Base-by-base conservation (phyloP, 1,140 invertebrate species). In the Bombus polaris region DNA sequence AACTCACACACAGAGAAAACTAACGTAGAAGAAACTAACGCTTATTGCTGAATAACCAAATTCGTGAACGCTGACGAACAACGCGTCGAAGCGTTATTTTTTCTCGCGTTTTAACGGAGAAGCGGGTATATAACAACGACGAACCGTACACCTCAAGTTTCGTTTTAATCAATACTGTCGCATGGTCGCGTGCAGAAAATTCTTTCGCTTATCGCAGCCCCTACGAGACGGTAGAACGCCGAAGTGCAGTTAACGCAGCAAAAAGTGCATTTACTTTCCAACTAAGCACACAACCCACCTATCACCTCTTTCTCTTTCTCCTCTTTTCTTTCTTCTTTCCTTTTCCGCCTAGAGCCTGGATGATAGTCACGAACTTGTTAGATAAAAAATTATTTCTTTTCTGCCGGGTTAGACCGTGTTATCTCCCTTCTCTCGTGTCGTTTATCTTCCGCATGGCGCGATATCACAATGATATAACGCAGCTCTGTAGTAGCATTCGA, bases 131-230 rank as follows among this genome's bases (percentile, higher is more conserved):
- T 32, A 80, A 72, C 76, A 79, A 79, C 75, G 42, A 13, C 28
- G 28, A 10, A 28, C 12, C 44, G 44, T 53, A 74, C 78, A 81
- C 86, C 76, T 77, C 66, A 57, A 87, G 80, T 89, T 87, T 82
- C 72, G 81, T 81, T 87, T 89, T 76, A 73, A 89, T 89, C 88
- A 87, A 89, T 89, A 89, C 68, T 73, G 88, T 89, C 83, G 88
- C 84, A 87, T 89, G 87, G 78, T 89, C 66, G 79, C 59, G 77
- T 75, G 66, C 72, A 83, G 80, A 77, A 89, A 89, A 65, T 89
- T 87, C 80, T 78, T 53, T 70, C 59, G 75, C 70, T 89, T 86
- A 80, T 66, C 80, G 78, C 8, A 59, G n/a, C 32, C 39, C 47
- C n/a, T 44, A 66, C 35, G 35, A 68, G 47, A n/a, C 53, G 70